Base-by-base conservation (phyloP, 2,113 vertebrate genomes). In the Leptobrachium leishanense region DNA sequence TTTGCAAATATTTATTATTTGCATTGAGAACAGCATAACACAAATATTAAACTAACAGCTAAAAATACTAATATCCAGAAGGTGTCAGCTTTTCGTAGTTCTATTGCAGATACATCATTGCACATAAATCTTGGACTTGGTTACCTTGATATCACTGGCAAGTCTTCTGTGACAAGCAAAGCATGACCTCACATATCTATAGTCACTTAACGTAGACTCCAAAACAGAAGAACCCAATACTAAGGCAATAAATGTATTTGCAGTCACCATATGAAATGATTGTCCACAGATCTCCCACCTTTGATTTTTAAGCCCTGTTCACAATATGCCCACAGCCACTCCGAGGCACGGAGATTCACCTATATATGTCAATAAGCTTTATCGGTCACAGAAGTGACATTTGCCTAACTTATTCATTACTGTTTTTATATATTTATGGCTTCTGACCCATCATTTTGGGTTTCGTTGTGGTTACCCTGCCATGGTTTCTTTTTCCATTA, bases 231-330 rank as follows among this genome's bases (percentile, higher is more conserved):
- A 6, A 59, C 13, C n/a, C 59, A 15, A 2, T 41, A 67, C 31
- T 70, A 53, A 31, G 43, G 68, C 44, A 5, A 6, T 55, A 72
- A 72, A 53, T 46, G 44, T 68, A 50, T 55, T 72, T 80, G 57
- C 54, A 68, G 70, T 62, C 46, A 42, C 12, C 7, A 46, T 13
- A 55, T 67, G 12, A 44, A 66, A 46, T 57, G 15, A 59, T 68
- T 79, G 50, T 63, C 20, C 72, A 68, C 8, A 68, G 64, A 62
- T 64, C 64, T 80, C 6, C 9, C 13, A 39, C 20, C 62, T 50
- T 68, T 70, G 42, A 12, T 62, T 70, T n/a, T 70, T 59, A 77
- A 70, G 31, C 55, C 53, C 13, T 65, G 57, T 68, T 68, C 50
- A 59, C 9, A 31, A 39, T 41, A 41, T 41, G 10, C 68, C 53